Conservation (phyloP, 1,140 invertebrate genomes). For the Ceratosolen fusciceps region DNA sequence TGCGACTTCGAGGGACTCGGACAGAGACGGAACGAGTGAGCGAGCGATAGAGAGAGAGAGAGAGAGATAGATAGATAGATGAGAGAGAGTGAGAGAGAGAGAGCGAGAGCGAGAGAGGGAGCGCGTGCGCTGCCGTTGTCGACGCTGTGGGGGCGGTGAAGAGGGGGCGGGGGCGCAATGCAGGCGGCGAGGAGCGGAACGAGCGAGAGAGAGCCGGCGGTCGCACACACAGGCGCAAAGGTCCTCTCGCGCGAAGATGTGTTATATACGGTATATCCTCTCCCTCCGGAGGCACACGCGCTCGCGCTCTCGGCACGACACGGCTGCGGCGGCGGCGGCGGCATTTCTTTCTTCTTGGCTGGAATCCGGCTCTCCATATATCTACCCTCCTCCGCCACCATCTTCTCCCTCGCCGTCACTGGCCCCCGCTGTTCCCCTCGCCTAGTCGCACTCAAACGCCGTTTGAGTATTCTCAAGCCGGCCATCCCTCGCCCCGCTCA, state of each 20-base stretch:
- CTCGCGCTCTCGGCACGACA: slow-evolving; percentile 37
- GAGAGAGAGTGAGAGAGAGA: background rate
- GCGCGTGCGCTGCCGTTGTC: background rate
- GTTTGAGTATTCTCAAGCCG: too few relatives aligned
- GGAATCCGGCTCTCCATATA: slow-evolving; percentile 44
- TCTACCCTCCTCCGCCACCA: background rate
- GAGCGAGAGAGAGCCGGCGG: background rate
- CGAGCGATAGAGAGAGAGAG: background rate
- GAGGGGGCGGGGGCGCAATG: background rate
- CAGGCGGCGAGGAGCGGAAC: slow-evolving; percentile 1
- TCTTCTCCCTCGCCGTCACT: slow-evolving; percentile 1
- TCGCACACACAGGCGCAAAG: slow-evolving; percentile 23
- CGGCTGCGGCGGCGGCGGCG: slow-evolving; percentile 32
- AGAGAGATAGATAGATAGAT: background rate
- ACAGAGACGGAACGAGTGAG: background rate
- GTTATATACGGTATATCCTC: slow-evolving; percentile 40
- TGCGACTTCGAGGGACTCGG: background rate
- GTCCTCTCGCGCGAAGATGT: slow-evolving; percentile 28
- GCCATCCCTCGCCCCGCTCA: background rate
- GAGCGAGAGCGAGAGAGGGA: background rate
- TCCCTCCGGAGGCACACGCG: slow-evolving; percentile 40
- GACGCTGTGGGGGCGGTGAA: too few relatives aligned
- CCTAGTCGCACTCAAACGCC: background rate
- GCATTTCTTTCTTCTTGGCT: slow-evolving; percentile 42
- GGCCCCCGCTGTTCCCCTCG: background rate